phyloP scores from a whole-genome alignment of 2,797 vertebrate genomes.

The Gambelia wislizenii region DNA sequence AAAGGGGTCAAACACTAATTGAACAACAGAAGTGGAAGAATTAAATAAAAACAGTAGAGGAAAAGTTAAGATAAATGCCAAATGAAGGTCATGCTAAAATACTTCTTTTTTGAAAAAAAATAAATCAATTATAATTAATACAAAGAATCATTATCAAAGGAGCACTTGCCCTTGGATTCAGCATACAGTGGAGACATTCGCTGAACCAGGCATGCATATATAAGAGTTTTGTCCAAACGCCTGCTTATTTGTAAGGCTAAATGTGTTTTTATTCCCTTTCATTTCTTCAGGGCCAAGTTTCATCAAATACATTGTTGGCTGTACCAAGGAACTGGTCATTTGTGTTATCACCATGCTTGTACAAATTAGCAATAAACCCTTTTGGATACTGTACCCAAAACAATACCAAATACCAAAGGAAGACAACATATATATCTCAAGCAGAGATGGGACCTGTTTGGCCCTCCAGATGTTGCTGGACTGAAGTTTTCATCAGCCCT shows the following conservation, averaged over 20 bases:
- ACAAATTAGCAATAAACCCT: not conserved
- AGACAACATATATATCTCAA: fast-evolving
- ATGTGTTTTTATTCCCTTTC: not conserved
- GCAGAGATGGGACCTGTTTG: not conserved
- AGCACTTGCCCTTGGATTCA: conserved; percentile 56
- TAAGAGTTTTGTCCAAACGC: conserved; percentile 53
- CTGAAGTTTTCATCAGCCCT: not conserved
- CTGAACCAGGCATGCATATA: conserved; percentile 46
- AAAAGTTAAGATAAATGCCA: conserved; percentile 98
- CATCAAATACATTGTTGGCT: conserved; percentile 26
- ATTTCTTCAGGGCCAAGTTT: conserved; percentile 46
- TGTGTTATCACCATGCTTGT: conserved; percentile 10
- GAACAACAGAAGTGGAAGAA: conserved; percentile 99
- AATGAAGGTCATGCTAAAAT: conserved; percentile 99
- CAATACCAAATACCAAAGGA: conserved; percentile 26
- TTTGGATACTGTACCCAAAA: conserved; percentile 40
- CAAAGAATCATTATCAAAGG: conserved; percentile 81
- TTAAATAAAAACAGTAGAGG: conserved; percentile 88
- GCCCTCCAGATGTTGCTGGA: not conserved
- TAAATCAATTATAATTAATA: conserved; percentile 83
- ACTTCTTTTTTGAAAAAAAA: conserved; percentile 80
- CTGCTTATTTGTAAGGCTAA: conserved; percentile 41
- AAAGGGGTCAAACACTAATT: conserved; percentile 99
- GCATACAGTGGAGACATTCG: conserved; percentile 32
- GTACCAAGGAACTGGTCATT: conserved; percentile 41